Evolutionary conservation across 1,140 invertebrate genomes (phyloP).

Genomic region (Drosophila kikkawai): DNA sequence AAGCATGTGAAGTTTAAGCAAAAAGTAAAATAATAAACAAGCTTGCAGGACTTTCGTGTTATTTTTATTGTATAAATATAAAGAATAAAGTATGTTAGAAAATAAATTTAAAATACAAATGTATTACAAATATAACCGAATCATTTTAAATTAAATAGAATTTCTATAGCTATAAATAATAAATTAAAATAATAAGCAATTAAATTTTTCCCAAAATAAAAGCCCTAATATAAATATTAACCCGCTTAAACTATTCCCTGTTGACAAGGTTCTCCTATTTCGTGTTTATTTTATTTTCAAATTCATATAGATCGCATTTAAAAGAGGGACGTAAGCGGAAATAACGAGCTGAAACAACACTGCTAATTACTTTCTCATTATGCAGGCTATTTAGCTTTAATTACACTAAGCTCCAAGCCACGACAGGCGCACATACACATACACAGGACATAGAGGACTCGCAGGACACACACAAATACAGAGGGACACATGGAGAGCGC

Average conservation of each 20-base stretch:
- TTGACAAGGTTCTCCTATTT: not conserved
- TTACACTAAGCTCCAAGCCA: slow-evolving; percentile 76
- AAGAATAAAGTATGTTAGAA: not conserved
- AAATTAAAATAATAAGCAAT: not conserved
- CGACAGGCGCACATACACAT: slow-evolving; percentile 38
- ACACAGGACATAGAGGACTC: slow-evolving; percentile 1
- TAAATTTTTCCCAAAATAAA: not conserved
- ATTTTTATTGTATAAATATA: not conserved
- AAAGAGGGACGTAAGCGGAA: slow-evolving; percentile 22
- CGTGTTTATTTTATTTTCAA: slow-evolving; percentile 20
- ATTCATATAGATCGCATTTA: slow-evolving; percentile 35
- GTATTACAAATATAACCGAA: not conserved
- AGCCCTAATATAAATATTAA: not conserved
- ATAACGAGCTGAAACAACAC: slow-evolving; percentile 65
- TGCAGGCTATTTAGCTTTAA: slow-evolving; percentile 84
- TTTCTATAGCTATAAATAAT: not conserved
- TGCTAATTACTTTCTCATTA: slow-evolving; percentile 84
- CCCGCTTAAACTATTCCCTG: not conserved
- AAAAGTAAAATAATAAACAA: not conserved
- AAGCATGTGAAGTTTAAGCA: not conserved
- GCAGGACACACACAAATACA: slow-evolving; percentile 12
- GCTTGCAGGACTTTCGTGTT: too few relatives aligned
- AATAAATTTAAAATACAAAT: not conserved
- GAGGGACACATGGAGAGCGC: slow-evolving; percentile 21
- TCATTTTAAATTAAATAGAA: not conserved